A percentile compares a stretch with the other conserved stretches of the same genome.
Conservation (phyloP, 1,140 invertebrate genomes). For the Helicoverpa zea region DNA sequence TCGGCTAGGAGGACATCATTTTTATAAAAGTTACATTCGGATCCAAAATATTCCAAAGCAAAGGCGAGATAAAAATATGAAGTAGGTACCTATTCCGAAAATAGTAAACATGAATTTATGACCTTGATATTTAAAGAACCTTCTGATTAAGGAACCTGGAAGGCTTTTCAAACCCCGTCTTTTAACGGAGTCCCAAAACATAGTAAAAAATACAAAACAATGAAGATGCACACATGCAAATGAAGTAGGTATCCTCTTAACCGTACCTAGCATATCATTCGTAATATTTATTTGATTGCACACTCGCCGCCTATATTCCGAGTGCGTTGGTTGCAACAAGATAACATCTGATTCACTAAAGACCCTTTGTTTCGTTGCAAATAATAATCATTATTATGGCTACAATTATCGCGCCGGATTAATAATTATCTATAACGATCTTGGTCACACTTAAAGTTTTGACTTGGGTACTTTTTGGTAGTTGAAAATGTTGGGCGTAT, state of each 20-base stretch:
- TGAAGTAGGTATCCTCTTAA: neutral
- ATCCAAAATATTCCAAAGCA: no score
- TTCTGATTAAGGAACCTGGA: no score
- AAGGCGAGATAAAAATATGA: no score
- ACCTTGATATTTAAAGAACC: no score
- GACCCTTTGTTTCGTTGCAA: slow-evolving; percentile 59
- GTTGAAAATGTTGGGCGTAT: neutral
- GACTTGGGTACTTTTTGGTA: slow-evolving; percentile 27
- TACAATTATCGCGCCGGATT: slow-evolving; percentile 61
- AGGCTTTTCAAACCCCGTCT: no score
- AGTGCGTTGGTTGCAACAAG: slow-evolving; percentile 35
- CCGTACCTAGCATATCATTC: neutral
- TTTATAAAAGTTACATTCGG: no score
- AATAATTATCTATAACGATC: slow-evolving; percentile 62
- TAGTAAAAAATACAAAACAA: no score
- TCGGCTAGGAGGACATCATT: no score
- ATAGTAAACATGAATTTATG: no score
- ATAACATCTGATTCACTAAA: slow-evolving; percentile 50
- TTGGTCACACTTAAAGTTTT: slow-evolving; percentile 46
- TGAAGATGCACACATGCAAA: no score
- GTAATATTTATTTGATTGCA: slow-evolving; percentile 5
- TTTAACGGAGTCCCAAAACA: no score
- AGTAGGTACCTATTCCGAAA: no score
- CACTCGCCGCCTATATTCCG: neutral
- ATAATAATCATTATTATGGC: slow-evolving; percentile 51